Evolutionary conservation across 1,140 invertebrate genomes (phyloP).

Genomic region (Spodoptera litura): DNA sequence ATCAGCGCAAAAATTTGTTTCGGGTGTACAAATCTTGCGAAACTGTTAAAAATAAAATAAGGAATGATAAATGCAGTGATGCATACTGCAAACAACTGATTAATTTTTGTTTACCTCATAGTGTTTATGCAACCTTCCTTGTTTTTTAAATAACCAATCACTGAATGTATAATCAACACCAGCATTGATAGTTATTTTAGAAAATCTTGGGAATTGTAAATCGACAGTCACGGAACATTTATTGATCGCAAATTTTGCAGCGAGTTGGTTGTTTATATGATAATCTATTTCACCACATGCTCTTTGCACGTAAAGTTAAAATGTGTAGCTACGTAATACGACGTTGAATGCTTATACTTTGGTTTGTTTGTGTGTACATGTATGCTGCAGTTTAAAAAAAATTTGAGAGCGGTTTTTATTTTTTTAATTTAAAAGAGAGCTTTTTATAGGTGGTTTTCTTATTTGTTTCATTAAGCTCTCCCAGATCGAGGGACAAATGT

Average conservation of each 20-base stretch:
- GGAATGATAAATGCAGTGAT: neutral
- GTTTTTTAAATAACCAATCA: neutral
- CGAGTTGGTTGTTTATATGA: conserved; percentile 53
- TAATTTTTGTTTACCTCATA: too few species aligned
- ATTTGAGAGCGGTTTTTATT: too few species aligned
- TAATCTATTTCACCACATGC: conserved; percentile 52
- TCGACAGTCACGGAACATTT: conserved; percentile 21
- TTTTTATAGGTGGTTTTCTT: too few species aligned
- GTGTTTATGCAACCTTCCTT: neutral
- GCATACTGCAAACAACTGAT: too few species aligned
- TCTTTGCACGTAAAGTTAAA: conserved; percentile 28
- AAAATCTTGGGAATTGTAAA: conserved; percentile 14
- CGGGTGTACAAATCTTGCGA: neutral
- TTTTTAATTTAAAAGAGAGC: too few species aligned
- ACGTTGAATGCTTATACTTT: neutral
- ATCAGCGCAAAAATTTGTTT: neutral
- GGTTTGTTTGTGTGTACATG: too few species aligned
- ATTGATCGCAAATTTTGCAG: conserved; percentile 36
- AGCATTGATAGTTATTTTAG: neutral
- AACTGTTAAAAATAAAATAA: neutral
- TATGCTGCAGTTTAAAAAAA: too few species aligned
- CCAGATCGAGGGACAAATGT: too few species aligned
- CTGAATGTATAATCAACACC: neutral
- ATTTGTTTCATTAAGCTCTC: too few species aligned
- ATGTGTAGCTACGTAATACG: conserved; percentile 18